Evolutionary conservation across 2,888 invertebrate species (phyloP).

Genomic region (Hirtodrosophila alboralis): DNA sequence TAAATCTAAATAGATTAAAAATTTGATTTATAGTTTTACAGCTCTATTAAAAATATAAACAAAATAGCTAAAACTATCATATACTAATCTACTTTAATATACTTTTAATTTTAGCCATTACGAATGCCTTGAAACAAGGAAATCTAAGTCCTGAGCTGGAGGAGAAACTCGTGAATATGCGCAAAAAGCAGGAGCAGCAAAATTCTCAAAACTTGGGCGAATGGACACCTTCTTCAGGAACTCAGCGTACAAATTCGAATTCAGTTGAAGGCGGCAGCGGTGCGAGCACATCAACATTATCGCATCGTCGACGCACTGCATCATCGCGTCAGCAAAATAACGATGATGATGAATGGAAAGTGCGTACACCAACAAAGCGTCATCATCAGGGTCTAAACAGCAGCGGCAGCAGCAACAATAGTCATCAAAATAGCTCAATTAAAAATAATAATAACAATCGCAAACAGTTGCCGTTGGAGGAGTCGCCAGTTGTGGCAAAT

Average conservation of each 20-base stretch:
- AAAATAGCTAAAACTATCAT: too few species aligned
- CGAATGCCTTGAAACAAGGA: slow-evolving; percentile 95
- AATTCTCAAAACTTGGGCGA: slow-evolving; percentile 72
- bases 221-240: slow-evolving; percentile 45
- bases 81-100: neutral
- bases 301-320: slow-evolving; percentile 39
- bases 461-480: slow-evolving; percentile 28
- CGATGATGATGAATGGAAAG: slow-evolving; percentile 68
- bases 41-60: too few species aligned
- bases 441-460: slow-evolving; percentile 58
- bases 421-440: slow-evolving; percentile 23
- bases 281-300: slow-evolving; percentile 26
- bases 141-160: slow-evolving; percentile 96
- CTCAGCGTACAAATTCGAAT: slow-evolving; percentile 20
- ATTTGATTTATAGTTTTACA: too few species aligned
- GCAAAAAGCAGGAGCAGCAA: slow-evolving; percentile 92
- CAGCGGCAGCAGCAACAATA: too few species aligned
- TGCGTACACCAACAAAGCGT: slow-evolving; percentile 51
- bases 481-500: slow-evolving; percentile 29
- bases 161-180: slow-evolving; percentile 94
- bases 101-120: slow-evolving; percentile 87
- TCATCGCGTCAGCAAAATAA: slow-evolving; percentile 34
- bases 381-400: slow-evolving; percentile 24
- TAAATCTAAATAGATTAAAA: too few species aligned
- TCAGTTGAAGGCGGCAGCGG: slow-evolving; percentile 34